These are phyloP conservation scores for Alentia gelatinosa DNA, from an alignment of 2,888 invertebrate genomes.

Conservation along the genomic window DNA sequence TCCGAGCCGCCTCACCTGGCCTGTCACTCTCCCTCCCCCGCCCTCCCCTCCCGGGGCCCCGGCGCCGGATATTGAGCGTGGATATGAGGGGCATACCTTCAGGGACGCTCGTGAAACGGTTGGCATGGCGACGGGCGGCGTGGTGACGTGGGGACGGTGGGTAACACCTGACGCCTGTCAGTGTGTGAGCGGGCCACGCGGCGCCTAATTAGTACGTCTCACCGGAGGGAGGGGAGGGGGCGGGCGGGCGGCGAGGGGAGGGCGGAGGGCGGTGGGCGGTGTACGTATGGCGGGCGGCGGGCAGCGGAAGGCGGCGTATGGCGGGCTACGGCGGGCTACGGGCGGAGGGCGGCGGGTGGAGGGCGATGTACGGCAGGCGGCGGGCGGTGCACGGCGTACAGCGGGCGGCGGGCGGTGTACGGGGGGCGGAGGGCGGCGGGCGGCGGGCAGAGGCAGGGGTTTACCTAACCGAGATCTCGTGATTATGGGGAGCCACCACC, in stretches of 20 bases:
- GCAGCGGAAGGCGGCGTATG: no score
- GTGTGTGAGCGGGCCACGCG: background rate
- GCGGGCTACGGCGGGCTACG: no score
- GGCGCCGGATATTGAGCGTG: background rate
- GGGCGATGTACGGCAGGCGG: no score
- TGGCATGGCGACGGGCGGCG: background rate
- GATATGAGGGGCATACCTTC: background rate
- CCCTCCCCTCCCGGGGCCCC: background rate
- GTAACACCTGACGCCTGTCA: background rate
- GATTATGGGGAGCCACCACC: no score
- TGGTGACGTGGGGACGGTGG: background rate
- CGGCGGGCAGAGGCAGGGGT: no score
- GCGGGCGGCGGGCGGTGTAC: no score
- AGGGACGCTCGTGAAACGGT: background rate
- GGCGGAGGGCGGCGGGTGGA: no score
- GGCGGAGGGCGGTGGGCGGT: background rate
- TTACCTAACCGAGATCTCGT: no score
- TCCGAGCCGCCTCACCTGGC: background rate
- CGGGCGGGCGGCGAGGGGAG: background rate
- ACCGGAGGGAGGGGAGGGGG: background rate
- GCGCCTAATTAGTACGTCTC: background rate
- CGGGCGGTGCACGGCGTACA: no score
- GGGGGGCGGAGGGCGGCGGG: no score
- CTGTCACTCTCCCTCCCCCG: background rate
- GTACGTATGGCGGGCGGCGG: no score